Conservation (phyloP, 1,140 invertebrate species). For the Coboldia fuscipes region DNA sequence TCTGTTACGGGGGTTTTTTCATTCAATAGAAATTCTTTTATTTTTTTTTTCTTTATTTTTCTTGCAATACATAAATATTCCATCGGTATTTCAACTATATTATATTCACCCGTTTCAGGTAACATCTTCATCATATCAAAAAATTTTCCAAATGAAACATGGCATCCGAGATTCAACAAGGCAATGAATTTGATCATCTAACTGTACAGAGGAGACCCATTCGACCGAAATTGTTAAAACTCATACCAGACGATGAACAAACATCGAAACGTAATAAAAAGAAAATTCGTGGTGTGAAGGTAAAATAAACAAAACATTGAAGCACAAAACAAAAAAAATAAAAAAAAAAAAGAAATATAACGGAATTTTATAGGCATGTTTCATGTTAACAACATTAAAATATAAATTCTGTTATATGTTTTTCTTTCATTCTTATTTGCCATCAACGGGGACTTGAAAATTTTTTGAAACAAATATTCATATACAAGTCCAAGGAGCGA, state of each 20-base stretch:
- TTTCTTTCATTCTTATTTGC: not conserved
- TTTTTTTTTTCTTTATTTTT: no score
- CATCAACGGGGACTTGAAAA: no score
- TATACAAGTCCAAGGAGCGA: not conserved
- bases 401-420: not conserved
- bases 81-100: no score
- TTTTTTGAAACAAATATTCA: not conserved
- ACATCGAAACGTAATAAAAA: not conserved
- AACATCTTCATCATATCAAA: no score
- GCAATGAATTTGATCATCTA: no score
- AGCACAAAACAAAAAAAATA: not conserved
- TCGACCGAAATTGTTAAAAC: slow-evolving; percentile 1
- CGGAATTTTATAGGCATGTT: not conserved
- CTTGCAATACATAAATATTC: no score
- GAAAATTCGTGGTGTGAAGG: not conserved
- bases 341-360: not conserved
- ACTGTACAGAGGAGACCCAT: not conserved
- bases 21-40: no score
- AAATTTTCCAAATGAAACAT: no score
- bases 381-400: not conserved
- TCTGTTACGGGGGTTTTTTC: no score
- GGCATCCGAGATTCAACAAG: no score
- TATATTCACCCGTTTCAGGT: no score
- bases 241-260: not conserved
- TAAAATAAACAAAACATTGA: not conserved